phyloP scores from a whole-genome alignment of 2,113 vertebrate genomes.

The Terrapene triunguis region DNA sequence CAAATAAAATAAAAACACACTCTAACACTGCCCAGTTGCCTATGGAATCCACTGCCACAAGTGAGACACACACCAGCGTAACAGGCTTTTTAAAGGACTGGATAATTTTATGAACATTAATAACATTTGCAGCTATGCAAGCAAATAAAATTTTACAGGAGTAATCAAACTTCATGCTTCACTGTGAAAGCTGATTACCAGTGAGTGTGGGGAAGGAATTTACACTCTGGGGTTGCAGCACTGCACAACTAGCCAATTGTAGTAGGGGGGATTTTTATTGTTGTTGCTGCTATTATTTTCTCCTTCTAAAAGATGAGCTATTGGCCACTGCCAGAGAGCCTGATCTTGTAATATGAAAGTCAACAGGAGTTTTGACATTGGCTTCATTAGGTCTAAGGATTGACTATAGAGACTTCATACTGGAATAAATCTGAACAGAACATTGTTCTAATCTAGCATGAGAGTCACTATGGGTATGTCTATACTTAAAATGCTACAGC shows the following conservation, averaged over 20 bases:
- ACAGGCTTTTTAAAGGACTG: slow-evolving; percentile 70
- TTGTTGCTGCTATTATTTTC: neutral
- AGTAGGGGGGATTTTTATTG: fast-evolving
- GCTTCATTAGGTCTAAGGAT: neutral
- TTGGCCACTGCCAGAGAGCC: neutral
- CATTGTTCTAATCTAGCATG: neutral
- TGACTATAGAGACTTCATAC: fast-evolving
- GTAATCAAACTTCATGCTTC: slow-evolving; percentile 75
- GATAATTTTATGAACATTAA: slow-evolving; percentile 77
- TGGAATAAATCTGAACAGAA: neutral
- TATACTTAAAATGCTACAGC: no score
- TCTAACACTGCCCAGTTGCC: slow-evolving; percentile 7
- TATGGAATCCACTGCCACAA: slow-evolving; percentile 57
- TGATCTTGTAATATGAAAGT: neutral
- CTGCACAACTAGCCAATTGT: slow-evolving; percentile 56
- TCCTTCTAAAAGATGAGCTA: neutral
- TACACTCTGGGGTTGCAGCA: slow-evolving; percentile 41
- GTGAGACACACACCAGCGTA: slow-evolving; percentile 52
- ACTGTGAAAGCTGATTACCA: slow-evolving; percentile 71
- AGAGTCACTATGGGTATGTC: neutral
- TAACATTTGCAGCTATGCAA: slow-evolving; percentile 77
- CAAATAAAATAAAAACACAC: slow-evolving; percentile 48
- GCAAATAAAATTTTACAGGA: slow-evolving; percentile 75
- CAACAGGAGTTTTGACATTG: neutral
- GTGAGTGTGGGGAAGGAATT: slow-evolving; percentile 65